Evolutionary conservation across 2,113 vertebrate species (phyloP).

Genomic region (Drymodes brunneopygia): DNA sequence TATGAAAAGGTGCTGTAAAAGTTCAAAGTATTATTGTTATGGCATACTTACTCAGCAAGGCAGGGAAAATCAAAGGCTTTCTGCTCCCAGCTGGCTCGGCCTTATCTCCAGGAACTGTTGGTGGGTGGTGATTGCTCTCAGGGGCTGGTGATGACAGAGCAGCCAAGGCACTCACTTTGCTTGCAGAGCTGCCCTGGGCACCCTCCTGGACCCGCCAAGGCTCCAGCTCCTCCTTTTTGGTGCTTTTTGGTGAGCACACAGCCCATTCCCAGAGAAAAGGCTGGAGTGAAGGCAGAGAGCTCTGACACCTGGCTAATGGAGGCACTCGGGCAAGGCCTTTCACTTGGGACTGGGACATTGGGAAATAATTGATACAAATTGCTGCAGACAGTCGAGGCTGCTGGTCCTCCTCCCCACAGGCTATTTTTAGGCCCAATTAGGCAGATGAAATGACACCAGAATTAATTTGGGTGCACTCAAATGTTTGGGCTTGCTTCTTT

Average conservation of each 20-base stretch:
- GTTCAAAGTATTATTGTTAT: conserved; percentile 56
- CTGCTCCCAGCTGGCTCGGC: background rate
- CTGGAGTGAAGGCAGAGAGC: background rate
- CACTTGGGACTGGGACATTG: background rate
- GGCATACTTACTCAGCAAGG: conserved; percentile 31
- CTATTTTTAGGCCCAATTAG: conserved; percentile 11
- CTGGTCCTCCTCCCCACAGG: background rate
- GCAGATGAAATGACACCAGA: background rate
- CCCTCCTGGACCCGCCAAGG: background rate
- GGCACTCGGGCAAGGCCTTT: background rate
- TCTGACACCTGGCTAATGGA: background rate
- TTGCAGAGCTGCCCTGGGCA: background rate
- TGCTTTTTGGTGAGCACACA: background rate
- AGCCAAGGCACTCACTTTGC: background rate
- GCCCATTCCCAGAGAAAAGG: background rate
- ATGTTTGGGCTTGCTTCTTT: background rate
- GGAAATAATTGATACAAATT: conserved; percentile 38
- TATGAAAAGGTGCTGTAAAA: conserved; percentile 36
- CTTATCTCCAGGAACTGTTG: conserved; percentile 48
- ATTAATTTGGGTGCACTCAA: background rate
- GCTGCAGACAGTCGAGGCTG: background rate
- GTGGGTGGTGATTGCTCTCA: conserved; percentile 39
- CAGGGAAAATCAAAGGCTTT: conserved; percentile 54
- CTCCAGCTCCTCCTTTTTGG: background rate
- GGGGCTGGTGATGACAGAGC: background rate